phyloP scores from a whole-genome alignment of 2,113 vertebrate genomes.

The Gadus chalcogrammus region DNA sequence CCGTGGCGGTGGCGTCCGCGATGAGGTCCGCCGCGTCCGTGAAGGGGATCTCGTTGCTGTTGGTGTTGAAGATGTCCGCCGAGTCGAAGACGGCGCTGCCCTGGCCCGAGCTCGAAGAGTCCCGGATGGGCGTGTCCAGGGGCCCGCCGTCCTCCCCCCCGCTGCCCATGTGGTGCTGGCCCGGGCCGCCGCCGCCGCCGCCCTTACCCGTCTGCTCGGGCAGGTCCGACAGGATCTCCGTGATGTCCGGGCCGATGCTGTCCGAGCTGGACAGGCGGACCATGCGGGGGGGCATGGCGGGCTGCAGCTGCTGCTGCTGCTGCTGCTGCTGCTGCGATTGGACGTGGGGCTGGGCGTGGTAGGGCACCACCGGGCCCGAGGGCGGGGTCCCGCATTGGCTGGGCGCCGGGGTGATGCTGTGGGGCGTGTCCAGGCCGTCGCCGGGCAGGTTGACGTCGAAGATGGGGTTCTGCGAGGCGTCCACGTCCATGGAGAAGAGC shows the following conservation, averaged over 20 bases:
- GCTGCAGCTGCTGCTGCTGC: constrained; percentile 59
- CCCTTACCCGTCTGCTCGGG: constrained; percentile 92
- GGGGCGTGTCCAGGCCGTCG: constrained; percentile 92
- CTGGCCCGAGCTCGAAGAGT: constrained; percentile 95
- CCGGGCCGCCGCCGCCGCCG: constrained; percentile 59
- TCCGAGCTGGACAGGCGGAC: constrained; percentile 93
- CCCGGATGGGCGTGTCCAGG: constrained; percentile 90
- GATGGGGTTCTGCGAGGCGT: constrained; percentile 92
- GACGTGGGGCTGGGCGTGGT: constrained; percentile 65
- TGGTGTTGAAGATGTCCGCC: constrained; percentile 91
- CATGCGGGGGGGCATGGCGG: constrained; percentile 81
- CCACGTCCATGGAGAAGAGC: constrained; percentile 97
- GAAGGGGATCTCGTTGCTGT: constrained; percentile 90
- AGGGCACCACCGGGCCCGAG: constrained; percentile 70
- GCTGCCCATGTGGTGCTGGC: constrained; percentile 67
- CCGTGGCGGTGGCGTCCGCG: constrained; percentile 85
- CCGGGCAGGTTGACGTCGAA: constrained; percentile 94
- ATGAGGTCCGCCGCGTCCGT: constrained; percentile 93
- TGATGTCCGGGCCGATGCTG: constrained; percentile 93
- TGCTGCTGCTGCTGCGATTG: constrained; percentile 68
- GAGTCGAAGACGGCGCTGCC: constrained; percentile 94
- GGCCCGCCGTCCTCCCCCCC: constrained; percentile 85
- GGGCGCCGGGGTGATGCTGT: constrained; percentile 92
- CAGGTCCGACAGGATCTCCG: constrained; percentile 94
- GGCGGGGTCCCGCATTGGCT: constrained; percentile 97